phyloP scores from a whole-genome alignment of 2,113 vertebrate genomes.

The Ageneiosus marmoratus region DNA sequence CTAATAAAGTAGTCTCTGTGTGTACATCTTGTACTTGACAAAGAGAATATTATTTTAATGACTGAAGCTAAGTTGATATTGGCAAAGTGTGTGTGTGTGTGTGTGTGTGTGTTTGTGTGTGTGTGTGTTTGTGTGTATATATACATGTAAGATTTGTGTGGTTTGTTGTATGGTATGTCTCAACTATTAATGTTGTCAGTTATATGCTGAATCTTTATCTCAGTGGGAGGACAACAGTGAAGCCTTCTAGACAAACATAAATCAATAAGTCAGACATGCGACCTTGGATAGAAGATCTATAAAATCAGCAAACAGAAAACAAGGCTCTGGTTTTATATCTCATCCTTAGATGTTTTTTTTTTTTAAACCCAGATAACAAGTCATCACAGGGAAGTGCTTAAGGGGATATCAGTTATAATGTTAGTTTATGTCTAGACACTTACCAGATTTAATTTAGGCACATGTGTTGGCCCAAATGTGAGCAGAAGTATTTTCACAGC shows the following conservation, averaged over 20 bases:
- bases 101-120: constrained; percentile 9
- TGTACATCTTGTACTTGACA: neutral
- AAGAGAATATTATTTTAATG: neutral
- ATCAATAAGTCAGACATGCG: neutral
- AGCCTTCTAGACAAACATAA: neutral
- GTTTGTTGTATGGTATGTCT: neutral
- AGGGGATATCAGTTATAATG: neutral
- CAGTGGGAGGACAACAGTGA: neutral
- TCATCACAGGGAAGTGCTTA: neutral
- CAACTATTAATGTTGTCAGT: neutral
- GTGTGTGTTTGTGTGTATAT: constrained; percentile 7
- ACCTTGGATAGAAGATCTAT: neutral
- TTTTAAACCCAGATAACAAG: neutral
- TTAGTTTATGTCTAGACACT: neutral
- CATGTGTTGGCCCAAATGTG: neutral
- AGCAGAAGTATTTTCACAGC: neutral
- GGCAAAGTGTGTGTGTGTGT: too few species aligned
- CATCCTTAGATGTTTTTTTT: neutral
- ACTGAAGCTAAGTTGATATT: too few species aligned
- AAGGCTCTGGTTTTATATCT: neutral
- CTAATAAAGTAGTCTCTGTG: neutral
- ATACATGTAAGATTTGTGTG: neutral
- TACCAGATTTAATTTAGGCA: neutral
- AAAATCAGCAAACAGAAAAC: neutral
- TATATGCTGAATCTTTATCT: neutral